Evolutionary conservation across 2,797 vertebrate genomes (phyloP).

Genomic region (Acridotheres tristis): DNA sequence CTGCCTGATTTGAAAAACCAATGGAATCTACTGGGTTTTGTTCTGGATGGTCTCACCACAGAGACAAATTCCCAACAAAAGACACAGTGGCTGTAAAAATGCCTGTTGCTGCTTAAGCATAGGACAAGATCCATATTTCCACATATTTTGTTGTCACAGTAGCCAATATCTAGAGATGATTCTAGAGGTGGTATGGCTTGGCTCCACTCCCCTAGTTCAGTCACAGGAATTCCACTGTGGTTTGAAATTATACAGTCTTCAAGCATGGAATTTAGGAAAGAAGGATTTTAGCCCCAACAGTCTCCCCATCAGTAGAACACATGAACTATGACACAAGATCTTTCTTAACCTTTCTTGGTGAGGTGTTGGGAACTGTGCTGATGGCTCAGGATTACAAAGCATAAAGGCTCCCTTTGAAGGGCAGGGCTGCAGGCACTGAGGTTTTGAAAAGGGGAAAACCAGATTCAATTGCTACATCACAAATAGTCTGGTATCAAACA

Average conservation of each 20-base stretch:
- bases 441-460: not conserved
- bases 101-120: not conserved
- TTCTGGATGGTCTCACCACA: not conserved
- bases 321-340: not conserved
- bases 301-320: not conserved
- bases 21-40: not conserved
- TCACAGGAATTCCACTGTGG: not conserved
- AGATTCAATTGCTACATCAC: not conserved
- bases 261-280: not conserved
- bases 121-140: not conserved
- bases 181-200: not conserved
- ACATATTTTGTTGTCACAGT: not conserved
- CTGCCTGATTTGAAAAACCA: not conserved
- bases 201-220: not conserved
- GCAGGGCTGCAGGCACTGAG: fast-evolving
- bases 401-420: not conserved
- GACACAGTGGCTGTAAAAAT: not conserved
- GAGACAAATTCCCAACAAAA: not conserved
- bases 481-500: not conserved
- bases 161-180: not conserved
- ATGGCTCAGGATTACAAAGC: not conserved
- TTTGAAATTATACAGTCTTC: not conserved
- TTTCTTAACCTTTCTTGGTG: too few species aligned
- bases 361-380: not conserved
- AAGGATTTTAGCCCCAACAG: not conserved